phyloP scores from a whole-genome alignment of 2,797 vertebrate species.

The Cossypha niveicapilla region DNA sequence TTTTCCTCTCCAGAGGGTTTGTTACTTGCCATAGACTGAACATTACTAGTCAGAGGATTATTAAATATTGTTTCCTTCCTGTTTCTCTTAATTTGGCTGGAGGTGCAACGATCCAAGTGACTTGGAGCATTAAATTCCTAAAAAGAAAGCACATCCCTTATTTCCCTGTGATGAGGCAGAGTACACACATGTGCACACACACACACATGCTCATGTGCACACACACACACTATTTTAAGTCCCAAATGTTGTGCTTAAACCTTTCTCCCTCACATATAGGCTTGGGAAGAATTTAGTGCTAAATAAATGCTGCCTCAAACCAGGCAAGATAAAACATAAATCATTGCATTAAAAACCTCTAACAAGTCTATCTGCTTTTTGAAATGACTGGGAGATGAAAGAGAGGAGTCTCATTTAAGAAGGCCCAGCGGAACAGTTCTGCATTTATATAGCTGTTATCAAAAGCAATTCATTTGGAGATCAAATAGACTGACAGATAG shows the following conservation, averaged over 20 bases:
- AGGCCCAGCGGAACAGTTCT: slow-evolving; percentile 82
- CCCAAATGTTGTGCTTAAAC: slow-evolving; percentile 61
- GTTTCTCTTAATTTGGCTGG: background rate
- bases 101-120: background rate
- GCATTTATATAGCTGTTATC: slow-evolving; percentile 87
- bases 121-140: background rate
- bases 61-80: background rate
- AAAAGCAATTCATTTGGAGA: slow-evolving; percentile 89
- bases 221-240: background rate
- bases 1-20: background rate
- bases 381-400: slow-evolving; percentile 86
- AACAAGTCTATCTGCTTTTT: slow-evolving; percentile 83
- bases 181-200: background rate
- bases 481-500: slow-evolving; percentile 88
- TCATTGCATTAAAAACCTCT: slow-evolving; percentile 83
- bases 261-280: slow-evolving; percentile 55
- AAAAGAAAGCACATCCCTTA: background rate
- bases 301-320: slow-evolving; percentile 81
- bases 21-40: background rate
- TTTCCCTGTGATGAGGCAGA: background rate
- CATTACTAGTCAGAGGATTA: background rate
- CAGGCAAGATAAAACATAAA: slow-evolving; percentile 83
- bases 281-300: slow-evolving; percentile 76
- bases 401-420: slow-evolving; percentile 82
- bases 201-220: background rate